phyloP scores from a whole-genome alignment of 2,888 invertebrate species.

The Hetaerina titia region DNA sequence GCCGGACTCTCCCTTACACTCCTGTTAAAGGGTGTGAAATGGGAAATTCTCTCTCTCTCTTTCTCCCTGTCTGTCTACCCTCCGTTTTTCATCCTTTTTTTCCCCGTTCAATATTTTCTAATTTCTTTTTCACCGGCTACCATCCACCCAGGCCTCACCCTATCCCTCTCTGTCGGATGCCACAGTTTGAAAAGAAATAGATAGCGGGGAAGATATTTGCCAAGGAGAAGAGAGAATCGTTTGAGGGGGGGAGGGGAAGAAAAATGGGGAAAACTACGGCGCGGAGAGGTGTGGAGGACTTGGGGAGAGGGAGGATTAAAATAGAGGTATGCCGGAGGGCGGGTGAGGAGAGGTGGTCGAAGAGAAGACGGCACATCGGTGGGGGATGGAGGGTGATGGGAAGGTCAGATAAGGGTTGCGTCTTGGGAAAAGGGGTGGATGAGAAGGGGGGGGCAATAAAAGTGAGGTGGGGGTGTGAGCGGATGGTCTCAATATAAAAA shows the following conservation, averaged over 20 bases:
- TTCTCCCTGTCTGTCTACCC: too few relatives aligned
- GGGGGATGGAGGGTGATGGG: not conserved
- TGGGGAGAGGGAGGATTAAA: not conserved
- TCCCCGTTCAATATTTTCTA: not conserved
- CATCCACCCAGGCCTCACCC: not conserved
- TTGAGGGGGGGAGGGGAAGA: not conserved
- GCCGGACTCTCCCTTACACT: not conserved
- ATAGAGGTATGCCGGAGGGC: not conserved
- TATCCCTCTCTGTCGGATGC: not conserved
- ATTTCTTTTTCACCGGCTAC: not conserved
- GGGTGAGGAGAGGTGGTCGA: not conserved
- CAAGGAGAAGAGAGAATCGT: not conserved
- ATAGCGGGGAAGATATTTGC: slow-evolving; percentile 18
- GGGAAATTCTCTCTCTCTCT: slow-evolving; percentile 23
- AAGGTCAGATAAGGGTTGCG: not conserved
- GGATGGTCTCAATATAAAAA: not conserved
- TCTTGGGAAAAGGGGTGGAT: not conserved
- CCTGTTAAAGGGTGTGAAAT: slow-evolving; percentile 38
- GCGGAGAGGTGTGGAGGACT: not conserved
- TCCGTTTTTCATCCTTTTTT: not conserved
- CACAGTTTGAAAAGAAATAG: slow-evolving; percentile 4
- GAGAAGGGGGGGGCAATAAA: not conserved
- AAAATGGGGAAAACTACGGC: not conserved
- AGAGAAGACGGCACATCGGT: not conserved
- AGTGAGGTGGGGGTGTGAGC: not conserved